phyloP scores from a whole-genome alignment of 2,888 invertebrate genomes.

The Agrotis exclamationis region DNA sequence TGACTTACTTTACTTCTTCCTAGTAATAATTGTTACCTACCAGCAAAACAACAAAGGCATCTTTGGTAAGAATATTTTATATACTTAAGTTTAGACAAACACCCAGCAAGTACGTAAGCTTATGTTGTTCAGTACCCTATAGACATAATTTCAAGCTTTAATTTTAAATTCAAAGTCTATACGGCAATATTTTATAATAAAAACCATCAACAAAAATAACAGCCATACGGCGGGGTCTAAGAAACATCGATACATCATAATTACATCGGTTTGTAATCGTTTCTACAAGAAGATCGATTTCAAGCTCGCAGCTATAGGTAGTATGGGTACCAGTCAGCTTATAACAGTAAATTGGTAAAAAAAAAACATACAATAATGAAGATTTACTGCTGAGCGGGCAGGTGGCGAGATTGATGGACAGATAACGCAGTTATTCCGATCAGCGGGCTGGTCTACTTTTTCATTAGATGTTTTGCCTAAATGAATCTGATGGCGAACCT shows the following conservation, averaged over 20 bases:
- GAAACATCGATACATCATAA: conserved; percentile 68
- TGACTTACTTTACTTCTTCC: not conserved
- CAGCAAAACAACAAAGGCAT: no score
- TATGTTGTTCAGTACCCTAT: conserved; percentile 1
- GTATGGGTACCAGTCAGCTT: conserved; percentile 64
- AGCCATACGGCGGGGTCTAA: conserved; percentile 53
- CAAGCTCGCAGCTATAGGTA: conserved; percentile 62
- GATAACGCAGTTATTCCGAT: conserved; percentile 79
- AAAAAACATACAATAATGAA: conserved; percentile 84
- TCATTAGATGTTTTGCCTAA: conserved; percentile 61
- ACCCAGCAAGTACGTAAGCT: not conserved
- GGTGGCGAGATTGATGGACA: conserved; percentile 81
- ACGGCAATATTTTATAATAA: conserved; percentile 58
- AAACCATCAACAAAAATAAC: conserved; percentile 56
- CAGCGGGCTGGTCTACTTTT: conserved; percentile 75
- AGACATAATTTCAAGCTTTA: conserved; percentile 16
- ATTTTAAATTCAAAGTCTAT: conserved; percentile 32
- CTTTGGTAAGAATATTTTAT: no score
- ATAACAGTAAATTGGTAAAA: conserved; percentile 84
- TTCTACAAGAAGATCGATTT: conserved; percentile 68
- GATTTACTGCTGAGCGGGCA: conserved; percentile 83
- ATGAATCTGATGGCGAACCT: conserved; percentile 52
- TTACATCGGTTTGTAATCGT: conserved; percentile 69
- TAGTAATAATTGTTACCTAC: not conserved
- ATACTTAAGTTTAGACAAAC: not conserved